Conservation (phyloP, 2,888 invertebrate species). For the Metellina segmentata region DNA sequence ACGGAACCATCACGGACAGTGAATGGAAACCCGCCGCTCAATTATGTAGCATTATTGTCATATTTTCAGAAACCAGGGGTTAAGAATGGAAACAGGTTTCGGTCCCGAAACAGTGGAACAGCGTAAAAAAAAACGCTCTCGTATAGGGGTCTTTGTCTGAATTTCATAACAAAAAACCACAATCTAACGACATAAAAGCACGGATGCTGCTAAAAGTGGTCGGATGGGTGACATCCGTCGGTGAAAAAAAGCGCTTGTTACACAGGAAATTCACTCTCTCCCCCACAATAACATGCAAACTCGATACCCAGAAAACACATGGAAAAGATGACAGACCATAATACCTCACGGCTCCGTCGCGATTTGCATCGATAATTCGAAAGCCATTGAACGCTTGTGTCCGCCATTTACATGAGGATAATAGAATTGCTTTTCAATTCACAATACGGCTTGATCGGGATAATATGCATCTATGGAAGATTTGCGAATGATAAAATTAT, state of each 20-base stretch:
- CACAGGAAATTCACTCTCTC: background rate
- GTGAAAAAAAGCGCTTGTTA: background rate
- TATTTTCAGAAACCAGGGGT: background rate
- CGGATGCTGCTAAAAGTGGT: slow-evolving; percentile 39
- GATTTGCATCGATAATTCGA: slow-evolving; percentile 34
- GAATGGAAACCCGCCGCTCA: background rate
- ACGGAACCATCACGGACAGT: background rate
- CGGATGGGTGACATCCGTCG: slow-evolving; percentile 40
- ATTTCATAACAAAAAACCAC: slow-evolving; percentile 41
- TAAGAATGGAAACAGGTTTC: background rate
- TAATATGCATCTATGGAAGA: too few species aligned
- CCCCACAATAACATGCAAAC: slow-evolving; percentile 11
- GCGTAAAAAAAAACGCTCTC: slow-evolving; percentile 13
- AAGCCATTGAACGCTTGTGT: slow-evolving; percentile 9
- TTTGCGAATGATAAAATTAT: too few species aligned
- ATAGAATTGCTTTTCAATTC: too few species aligned
- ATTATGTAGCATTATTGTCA: slow-evolving; percentile 7
- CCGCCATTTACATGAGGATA: background rate
- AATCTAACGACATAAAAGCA: slow-evolving; percentile 13
- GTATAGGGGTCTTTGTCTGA: slow-evolving; percentile 9
- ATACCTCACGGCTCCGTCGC: background rate
- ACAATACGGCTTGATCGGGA: too few species aligned
- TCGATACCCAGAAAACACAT: slow-evolving; percentile 31
- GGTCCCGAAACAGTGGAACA: background rate
- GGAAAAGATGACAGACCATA: slow-evolving; percentile 7